Base-by-base conservation (phyloP, 2,888 invertebrate genomes). In the Nymphalis urticae region DNA sequence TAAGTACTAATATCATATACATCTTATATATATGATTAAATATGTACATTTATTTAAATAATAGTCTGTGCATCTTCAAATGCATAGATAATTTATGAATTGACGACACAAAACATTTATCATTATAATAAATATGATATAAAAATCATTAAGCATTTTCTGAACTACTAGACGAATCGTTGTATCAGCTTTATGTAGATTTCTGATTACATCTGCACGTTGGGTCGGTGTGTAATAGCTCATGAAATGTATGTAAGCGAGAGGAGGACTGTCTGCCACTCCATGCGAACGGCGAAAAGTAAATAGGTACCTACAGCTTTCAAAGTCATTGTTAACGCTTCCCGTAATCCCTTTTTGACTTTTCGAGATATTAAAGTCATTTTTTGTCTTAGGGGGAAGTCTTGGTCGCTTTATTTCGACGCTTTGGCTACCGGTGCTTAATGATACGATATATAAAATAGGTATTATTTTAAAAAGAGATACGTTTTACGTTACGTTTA, bases 171-270 rank as follows among this genome's bases (percentile, higher is more conserved):
- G n/a, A 42, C 27, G 19, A 58, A 13, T 51, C 60, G 51, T 64
- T 60, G 32, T 48, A 68, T 47, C 83, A 78, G 66, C 88, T 85
- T 85, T 77, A 67, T 81, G 68, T 70, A 75, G 68, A 77, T 81
- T 70, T 68, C 63, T 21, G 70, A 73, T 72, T 71, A 77, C 76
- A 78, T 79, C 77, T 75, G 73, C 74, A 71, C 72, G 53, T 78
- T 80, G 84, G 89, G 89, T 89, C 85, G 81, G 87, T 79, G 88
- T 87, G 89, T 90, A 92, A 92, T 91, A 88, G 88, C 91, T 89
- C 92, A 90, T 92, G 92, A 92, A 92, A 92, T 92, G 86, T 92
- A 91, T 90, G 91, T 90, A 92, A 91, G 88, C 86, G 85, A 85
- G 85, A 78, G 81, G 83, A 79, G 81, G 83, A 79, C 83, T 80